A percentile compares a stretch with the other conserved stretches of the same genome.
Conservation (phyloP, 2,113 vertebrate species). For the Planiliza haematocheilus region DNA sequence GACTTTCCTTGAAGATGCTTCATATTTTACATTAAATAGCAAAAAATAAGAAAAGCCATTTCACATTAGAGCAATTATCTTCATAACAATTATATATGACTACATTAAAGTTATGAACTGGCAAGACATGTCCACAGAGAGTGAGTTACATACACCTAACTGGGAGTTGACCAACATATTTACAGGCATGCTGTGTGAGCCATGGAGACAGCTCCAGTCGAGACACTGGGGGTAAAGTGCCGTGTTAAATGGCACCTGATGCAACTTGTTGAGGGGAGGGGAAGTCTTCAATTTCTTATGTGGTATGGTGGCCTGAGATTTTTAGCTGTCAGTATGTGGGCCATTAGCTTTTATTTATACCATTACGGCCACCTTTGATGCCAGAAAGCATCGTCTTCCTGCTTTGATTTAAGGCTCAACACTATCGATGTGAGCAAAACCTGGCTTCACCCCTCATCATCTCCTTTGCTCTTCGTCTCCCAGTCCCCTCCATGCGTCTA, state of each 20-base stretch:
- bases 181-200: constrained; percentile 24
- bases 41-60: no score
- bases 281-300: constrained; percentile 5
- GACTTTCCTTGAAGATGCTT: no score
- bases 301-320: constrained; percentile 14
- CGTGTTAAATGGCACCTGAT: constrained; percentile 49
- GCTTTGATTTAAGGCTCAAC: constrained; percentile 46
- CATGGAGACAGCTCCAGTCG: constrained; percentile 22
- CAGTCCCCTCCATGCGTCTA: constrained; percentile 19
- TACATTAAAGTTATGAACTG: no score
- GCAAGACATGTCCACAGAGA: background rate
- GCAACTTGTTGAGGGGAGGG: constrained; percentile 18
- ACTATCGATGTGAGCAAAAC: constrained; percentile 36
- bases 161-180: constrained; percentile 37
- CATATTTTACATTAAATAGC: no score
- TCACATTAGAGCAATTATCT: no score
- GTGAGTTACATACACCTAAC: constrained; percentile 11
- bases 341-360: constrained; percentile 11
- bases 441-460: constrained; percentile 34
- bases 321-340: background rate
- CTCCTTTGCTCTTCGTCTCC: constrained; percentile 26
- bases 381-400: constrained; percentile 15
- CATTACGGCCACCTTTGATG: constrained; percentile 11
- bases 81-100: no score
- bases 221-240: constrained; percentile 41